Conservation (phyloP, 2,113 vertebrate genomes). For the Albula glossodonta region DNA sequence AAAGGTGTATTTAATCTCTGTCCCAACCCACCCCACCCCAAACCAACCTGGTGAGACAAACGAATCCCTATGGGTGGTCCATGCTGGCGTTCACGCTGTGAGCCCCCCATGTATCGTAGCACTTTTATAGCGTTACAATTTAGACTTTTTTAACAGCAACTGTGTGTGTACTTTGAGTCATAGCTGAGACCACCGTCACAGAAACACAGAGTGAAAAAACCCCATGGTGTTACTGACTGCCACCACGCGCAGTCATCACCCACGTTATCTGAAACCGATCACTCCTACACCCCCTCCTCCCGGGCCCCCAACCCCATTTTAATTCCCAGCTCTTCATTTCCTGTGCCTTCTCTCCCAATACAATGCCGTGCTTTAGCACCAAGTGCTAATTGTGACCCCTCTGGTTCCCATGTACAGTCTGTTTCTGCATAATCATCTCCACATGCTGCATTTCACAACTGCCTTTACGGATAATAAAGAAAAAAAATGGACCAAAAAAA, state of each 20-base stretch:
- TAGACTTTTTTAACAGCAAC: constrained; percentile 53
- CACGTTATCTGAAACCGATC: not conserved
- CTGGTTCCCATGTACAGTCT: constrained; percentile 44
- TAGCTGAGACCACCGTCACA: constrained; percentile 50
- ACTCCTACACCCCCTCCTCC: constrained; percentile 12
- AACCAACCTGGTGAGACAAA: not conserved
- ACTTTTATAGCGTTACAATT: constrained; percentile 60
- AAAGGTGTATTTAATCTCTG: not conserved
- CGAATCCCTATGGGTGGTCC: constrained; percentile 47
- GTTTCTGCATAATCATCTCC: constrained; percentile 56
- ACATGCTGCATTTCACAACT: constrained; percentile 58
- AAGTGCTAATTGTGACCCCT: constrained; percentile 51
- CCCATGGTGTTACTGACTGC: not conserved
- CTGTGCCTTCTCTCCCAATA: constrained; percentile 48
- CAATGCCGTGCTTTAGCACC: constrained; percentile 46
- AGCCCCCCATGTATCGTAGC: constrained; percentile 54
- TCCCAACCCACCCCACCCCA: too few relatives aligned
- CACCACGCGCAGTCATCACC: not conserved
- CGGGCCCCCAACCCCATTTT: constrained; percentile 41
- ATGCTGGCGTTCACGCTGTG: constrained; percentile 49
- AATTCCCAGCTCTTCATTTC: constrained; percentile 51
- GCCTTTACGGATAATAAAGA: constrained; percentile 36
- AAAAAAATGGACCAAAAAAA: constrained; percentile 21
- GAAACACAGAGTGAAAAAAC: not conserved
- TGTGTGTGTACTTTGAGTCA: constrained; percentile 47